Percentiles rank a stretch among this genome's conserved stretches.
These are phyloP conservation scores for Danaus plexippus DNA, from an alignment of 1,140 invertebrate species.

Conservation along the genomic window DNA sequence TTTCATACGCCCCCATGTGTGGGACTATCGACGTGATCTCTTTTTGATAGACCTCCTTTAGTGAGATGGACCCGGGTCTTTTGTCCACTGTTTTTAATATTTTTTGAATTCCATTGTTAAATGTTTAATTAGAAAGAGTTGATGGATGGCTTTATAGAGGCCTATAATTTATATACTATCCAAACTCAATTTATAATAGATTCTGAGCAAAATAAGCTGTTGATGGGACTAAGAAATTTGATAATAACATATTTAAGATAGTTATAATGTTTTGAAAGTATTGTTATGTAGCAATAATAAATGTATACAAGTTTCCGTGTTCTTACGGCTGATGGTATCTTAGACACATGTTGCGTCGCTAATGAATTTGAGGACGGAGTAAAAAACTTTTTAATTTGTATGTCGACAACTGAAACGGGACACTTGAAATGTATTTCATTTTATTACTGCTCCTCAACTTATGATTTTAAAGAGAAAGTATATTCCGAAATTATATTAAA, in stretches of 20 bases:
- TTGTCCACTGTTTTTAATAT: constrained; percentile 56
- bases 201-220: too few relatives aligned
- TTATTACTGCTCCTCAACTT: too few relatives aligned
- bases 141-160: constrained; percentile 32
- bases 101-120: constrained; percentile 20
- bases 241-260: too few relatives aligned
- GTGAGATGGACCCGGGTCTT: constrained; percentile 47
- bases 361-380: constrained; percentile 44
- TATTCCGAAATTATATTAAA: too few relatives aligned
- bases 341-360: constrained; percentile 48
- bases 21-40: constrained; percentile 61
- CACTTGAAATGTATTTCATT: too few relatives aligned
- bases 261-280: too few relatives aligned
- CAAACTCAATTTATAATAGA: too few relatives aligned
- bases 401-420: constrained; percentile 6
- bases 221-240: too few relatives aligned
- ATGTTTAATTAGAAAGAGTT: constrained; percentile 45
- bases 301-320: constrained; percentile 6
- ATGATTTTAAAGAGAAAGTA: too few relatives aligned
- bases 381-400: constrained; percentile 27
- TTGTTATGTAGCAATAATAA: too few relatives aligned
- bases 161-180: too few relatives aligned
- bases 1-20: constrained; percentile 58
- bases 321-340: constrained; percentile 39
- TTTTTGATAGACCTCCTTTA: constrained; percentile 64